Evolutionary conservation across 2,113 vertebrate species (phyloP).

Genomic region (Tapirus terrestris): DNA sequence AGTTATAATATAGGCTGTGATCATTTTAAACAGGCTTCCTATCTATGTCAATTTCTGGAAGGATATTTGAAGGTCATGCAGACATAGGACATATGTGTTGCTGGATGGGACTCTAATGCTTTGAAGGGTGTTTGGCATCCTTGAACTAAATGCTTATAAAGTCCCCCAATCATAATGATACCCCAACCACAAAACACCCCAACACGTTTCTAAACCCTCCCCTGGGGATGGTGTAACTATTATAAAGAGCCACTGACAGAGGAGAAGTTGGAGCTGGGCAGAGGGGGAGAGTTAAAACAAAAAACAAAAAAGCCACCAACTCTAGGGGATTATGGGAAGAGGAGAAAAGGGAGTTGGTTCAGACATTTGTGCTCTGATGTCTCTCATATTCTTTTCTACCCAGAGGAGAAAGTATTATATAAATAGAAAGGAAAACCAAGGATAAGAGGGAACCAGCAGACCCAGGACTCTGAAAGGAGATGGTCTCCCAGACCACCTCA

Average conservation of each 20-base stretch:
- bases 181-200: not conserved
- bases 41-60: not conserved
- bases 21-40: not conserved
- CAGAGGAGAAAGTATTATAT: not conserved
- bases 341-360: not conserved
- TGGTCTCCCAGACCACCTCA: not conserved
- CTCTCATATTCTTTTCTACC: not conserved
- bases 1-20: not conserved
- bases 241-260: not conserved
- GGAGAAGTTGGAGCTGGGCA: not conserved
- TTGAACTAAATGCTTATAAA: not conserved
- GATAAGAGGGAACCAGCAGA: not conserved
- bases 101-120: not conserved
- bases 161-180: not conserved
- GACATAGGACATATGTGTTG: not conserved
- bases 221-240: not conserved
- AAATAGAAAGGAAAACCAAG: not conserved
- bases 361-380: not conserved
- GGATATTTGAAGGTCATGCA: not conserved
- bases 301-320: not conserved
- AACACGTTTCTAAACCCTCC: not conserved
- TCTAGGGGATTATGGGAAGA: not conserved
- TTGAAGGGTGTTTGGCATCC: not conserved
- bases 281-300: not conserved
- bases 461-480: not conserved